Evolutionary conservation across 2,113 vertebrate species (phyloP), one percentile per base, ranked within the genome.

Genomic region (Castor canadensis): DNA sequence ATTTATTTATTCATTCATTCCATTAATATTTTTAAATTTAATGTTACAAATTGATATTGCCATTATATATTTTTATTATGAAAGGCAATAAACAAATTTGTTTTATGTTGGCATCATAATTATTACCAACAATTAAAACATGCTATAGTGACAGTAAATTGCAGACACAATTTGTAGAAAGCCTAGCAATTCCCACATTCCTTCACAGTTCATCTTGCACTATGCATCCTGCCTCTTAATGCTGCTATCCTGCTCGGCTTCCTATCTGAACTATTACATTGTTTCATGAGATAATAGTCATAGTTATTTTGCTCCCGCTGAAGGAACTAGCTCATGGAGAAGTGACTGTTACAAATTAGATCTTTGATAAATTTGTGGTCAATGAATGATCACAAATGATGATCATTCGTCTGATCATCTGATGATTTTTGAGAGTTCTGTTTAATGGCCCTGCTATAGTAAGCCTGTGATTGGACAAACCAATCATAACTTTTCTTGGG

Each of bases 11-110:
- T 76, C 32, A 22, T 11, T 60, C 19, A n/a, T 73, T 84, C n/a
- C n/a, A n/a, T 90, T 83, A 69, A 81, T 69, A 87, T 52, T 82
- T 67, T 75, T 62, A 71, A 91, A n/a, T 79, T 83, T 22, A 83
- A 84, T 38, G 15, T 69, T 79, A 49, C 0, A 40, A 13, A 30
- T 16, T 69, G 4, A n/a, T 67, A 40, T 58, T 94, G 10, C 3
- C 45, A 47, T 45, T 73, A 89, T 38, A 35, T 12, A 58, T 87
- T 84, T 64, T 90, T 90, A 58, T 56, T 89, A 76, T 24, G 16
- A 52, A 94, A 76, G 9, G 20, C 6, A 82, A 64, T 17, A 72
- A 38, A 12, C 2, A 67, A 77, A 52, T 13, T 28, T 77, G 26
- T n/a, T 16, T 62, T 62, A 35, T 38, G 5, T 43, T 83, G 20